Evolutionary conservation across 2,113 vertebrate species (phyloP).

Genomic region (Erpornis zantholeuca): DNA sequence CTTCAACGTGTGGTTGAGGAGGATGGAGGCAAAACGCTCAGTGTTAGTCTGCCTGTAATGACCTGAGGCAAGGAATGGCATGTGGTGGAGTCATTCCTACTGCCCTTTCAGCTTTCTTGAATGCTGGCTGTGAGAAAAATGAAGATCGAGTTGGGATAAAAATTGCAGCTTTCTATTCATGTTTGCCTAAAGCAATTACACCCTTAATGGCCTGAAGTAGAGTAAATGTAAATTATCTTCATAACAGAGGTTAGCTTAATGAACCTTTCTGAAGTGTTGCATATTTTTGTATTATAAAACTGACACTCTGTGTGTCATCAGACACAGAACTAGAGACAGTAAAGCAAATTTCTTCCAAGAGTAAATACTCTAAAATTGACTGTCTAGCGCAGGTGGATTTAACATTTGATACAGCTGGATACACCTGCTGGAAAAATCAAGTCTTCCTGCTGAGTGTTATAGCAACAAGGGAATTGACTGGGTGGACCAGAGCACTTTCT

Average conservation of each 20-base stretch:
- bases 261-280: conserved; percentile 27
- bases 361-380: conserved; percentile 29
- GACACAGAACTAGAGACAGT: not conserved
- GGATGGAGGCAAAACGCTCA: not conserved
- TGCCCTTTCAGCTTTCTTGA: not conserved
- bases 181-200: not conserved
- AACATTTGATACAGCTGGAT: not conserved
- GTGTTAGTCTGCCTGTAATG: not conserved
- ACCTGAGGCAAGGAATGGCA: not conserved
- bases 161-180: not conserved
- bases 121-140: conserved; percentile 16
- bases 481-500: not conserved
- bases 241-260: conserved; percentile 32
- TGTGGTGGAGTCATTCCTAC: not conserved
- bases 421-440: conserved; percentile 26
- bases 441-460: not conserved
- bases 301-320: conserved; percentile 7
- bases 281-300: conserved; percentile 22
- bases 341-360: not conserved
- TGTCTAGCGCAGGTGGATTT: not conserved
- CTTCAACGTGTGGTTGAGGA: not conserved
- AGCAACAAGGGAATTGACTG: not conserved
- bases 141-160: not conserved
- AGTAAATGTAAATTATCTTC: conserved; percentile 41
- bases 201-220: not conserved